Conservation (phyloP, 2,113 vertebrate genomes). For the Elanus axillaris region DNA sequence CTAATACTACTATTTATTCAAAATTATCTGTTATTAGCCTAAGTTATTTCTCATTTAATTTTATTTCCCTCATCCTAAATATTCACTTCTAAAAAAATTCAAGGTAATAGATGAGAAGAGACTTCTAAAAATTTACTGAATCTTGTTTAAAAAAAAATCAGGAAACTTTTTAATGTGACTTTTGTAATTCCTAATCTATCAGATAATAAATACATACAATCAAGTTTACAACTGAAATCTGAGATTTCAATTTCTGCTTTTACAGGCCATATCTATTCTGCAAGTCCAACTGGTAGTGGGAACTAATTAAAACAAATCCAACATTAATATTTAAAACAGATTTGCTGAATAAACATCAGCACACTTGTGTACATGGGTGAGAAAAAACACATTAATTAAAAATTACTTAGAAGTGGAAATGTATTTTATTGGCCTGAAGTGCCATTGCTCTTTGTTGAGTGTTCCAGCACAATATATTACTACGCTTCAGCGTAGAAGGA, state of each 20-base stretch:
- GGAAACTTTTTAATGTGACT: neutral
- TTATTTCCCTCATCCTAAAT: neutral
- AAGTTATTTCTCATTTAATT: neutral
- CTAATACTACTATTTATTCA: neutral
- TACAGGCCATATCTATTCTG: neutral
- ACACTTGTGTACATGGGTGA: neutral
- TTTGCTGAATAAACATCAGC: neutral
- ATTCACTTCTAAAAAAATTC: neutral
- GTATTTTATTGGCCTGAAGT: neutral
- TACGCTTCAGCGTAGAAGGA: rapidly evolving
- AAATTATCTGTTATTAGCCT: neutral
- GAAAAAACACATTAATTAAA: neutral
- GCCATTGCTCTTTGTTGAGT: neutral
- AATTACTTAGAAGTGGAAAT: neutral
- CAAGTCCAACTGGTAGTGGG: neutral
- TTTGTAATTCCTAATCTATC: neutral
- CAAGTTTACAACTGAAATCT: neutral
- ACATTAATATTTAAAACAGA: neutral
- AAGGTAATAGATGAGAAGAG: neutral
- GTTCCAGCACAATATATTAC: neutral
- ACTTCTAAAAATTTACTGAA: neutral
- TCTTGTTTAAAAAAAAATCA: neutral
- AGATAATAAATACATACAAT: neutral
- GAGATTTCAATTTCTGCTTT: neutral
- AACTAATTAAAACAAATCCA: neutral